A percentile compares a stretch with the other conserved stretches of the same genome.
These are phyloP conservation scores for Taurulus bubalis DNA, from an alignment of 2,113 vertebrate genomes.

Conservation along the genomic window DNA sequence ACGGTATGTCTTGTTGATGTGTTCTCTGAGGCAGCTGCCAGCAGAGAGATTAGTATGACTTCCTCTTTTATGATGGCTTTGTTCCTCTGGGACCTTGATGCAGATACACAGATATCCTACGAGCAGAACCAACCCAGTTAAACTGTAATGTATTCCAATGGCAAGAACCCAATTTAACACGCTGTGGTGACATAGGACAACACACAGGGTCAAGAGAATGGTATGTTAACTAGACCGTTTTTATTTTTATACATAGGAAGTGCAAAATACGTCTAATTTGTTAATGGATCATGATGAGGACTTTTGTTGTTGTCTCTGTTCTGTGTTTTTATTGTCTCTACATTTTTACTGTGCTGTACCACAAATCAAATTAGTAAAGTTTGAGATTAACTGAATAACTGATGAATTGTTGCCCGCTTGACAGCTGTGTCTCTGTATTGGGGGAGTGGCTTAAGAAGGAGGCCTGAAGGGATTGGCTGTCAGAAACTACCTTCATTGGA, in stretches of 20 bases:
- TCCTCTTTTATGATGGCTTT: constrained; percentile 17
- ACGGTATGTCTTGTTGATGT: constrained; percentile 4
- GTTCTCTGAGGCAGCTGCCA: constrained; percentile 19
- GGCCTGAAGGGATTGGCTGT: background rate
- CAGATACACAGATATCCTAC: background rate
- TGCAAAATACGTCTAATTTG: background rate
- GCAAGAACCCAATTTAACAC: background rate
- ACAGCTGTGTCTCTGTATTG: background rate
- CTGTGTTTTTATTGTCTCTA: background rate
- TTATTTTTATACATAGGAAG: background rate
- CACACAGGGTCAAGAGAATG: background rate
- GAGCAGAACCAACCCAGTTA: background rate
- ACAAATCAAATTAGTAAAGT: background rate
- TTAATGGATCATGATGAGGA: background rate
- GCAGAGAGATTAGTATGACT: constrained; percentile 1
- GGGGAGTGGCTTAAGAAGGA: background rate
- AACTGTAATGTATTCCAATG: background rate
- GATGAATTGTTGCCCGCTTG: background rate
- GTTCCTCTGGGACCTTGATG: background rate
- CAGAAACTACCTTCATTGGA: background rate
- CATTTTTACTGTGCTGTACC: background rate
- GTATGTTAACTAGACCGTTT: background rate
- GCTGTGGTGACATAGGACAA: background rate
- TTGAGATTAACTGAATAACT: background rate
- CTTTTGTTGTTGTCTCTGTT: background rate